These are phyloP conservation scores for Drosophila sordidula DNA, from an alignment of 2,888 invertebrate species.

Conservation along the genomic window DNA sequence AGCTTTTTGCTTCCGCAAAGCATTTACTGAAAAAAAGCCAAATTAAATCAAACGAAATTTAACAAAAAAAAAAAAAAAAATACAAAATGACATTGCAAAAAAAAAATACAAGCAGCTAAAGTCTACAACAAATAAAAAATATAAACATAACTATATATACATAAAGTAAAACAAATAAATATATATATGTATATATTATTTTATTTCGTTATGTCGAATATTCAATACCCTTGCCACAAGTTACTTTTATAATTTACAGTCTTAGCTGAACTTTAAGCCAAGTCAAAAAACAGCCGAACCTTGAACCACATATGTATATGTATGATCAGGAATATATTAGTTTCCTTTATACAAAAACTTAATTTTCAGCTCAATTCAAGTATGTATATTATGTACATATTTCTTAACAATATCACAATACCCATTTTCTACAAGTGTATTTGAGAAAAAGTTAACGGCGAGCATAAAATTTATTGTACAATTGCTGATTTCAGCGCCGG, in stretches of 20 bases:
- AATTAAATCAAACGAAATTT: conserved; percentile 59
- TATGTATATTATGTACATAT: neutral
- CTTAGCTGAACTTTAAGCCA: too few relatives aligned
- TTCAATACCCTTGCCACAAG: too few relatives aligned
- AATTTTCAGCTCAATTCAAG: too few relatives aligned
- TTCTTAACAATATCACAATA: neutral
- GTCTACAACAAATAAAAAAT: neutral
- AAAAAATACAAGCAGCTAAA: conserved; percentile 14
- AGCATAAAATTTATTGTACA: conserved; percentile 29
- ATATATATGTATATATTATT: too few relatives aligned
- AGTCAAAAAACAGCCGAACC: too few relatives aligned
- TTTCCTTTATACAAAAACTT: too few relatives aligned
- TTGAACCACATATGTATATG: too few relatives aligned
- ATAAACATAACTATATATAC: neutral
- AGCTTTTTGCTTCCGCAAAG: conserved; percentile 68
- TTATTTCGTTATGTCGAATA: too few relatives aligned
- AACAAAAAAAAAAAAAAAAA: conserved; percentile 34
- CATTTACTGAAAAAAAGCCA: conserved; percentile 22
- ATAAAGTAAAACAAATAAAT: too few relatives aligned
- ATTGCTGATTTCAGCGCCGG: conserved; percentile 35
- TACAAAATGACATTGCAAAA: conserved; percentile 68
- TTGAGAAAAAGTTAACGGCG: conserved; percentile 8
- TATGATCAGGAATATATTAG: too few relatives aligned
- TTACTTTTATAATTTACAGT: too few relatives aligned
- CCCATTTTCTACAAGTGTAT: neutral